A percentile compares a stretch with the other conserved stretches of the same genome.
Evolutionary conservation across 1,140 invertebrate species (phyloP).

Genomic region (Drosophila tropicalis): DNA sequence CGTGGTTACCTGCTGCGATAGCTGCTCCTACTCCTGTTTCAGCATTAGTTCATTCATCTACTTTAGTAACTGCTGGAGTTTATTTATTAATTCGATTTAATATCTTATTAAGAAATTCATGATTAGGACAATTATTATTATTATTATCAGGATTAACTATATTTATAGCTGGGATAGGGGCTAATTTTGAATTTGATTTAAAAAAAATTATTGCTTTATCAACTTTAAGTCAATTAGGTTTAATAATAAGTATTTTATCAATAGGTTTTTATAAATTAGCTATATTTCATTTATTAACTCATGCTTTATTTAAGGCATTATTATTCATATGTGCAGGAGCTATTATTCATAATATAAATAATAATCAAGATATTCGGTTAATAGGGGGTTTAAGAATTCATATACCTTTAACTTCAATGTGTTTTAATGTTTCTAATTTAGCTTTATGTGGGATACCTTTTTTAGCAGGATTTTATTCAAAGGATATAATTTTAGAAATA

Average conservation of each 20-base stretch:
- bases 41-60: constrained; percentile 90
- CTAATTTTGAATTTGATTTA: constrained; percentile 87
- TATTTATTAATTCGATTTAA: constrained; percentile 89
- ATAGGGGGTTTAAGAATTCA: constrained; percentile 83
- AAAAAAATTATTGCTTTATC: constrained; percentile 90
- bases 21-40: too few relatives aligned
- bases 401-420: constrained; percentile 83
- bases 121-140: constrained; percentile 75
- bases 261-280: constrained; percentile 83
- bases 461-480: constrained; percentile 87
- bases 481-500: constrained; percentile 85
- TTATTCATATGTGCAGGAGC: constrained; percentile 84
- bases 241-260: constrained; percentile 85
- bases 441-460: constrained; percentile 85
- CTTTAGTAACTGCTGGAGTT: constrained; percentile 88
- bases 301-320: constrained; percentile 88
- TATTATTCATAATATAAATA: constrained; percentile 86
- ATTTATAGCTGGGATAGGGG: constrained; percentile 86
- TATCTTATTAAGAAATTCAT: constrained; percentile 75
- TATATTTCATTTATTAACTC: constrained; percentile 87
- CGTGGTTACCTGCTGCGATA: too few relatives aligned
- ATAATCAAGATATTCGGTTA: constrained; percentile 87
- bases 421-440: constrained; percentile 84
- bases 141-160: constrained; percentile 85
- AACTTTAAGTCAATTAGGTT: constrained; percentile 87